Conservation (phyloP, 2,113 vertebrate genomes). For the Chaetura pelagica region DNA sequence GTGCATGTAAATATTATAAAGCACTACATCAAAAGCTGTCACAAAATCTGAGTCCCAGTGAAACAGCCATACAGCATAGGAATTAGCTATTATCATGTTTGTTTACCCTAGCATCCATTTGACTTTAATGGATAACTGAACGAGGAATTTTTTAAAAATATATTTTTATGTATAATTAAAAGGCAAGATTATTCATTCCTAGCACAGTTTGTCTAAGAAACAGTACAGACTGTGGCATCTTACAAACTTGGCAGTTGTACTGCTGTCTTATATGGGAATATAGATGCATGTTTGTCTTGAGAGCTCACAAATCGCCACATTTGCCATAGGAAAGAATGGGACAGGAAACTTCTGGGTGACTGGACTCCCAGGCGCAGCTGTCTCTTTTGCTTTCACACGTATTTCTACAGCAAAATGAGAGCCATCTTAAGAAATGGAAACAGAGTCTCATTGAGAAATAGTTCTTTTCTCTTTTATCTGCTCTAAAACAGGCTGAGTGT, state of each 20-base stretch:
- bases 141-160: accelerated
- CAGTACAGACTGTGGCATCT: neutral
- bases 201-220: conserved; percentile 6
- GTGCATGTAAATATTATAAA: neutral
- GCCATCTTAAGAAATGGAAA: conserved; percentile 54
- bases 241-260: conserved; percentile 48
- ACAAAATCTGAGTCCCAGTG: neutral
- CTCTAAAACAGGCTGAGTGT: conserved; percentile 62
- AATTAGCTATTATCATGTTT: neutral
- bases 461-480: conserved; percentile 59
- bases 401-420: conserved; percentile 53
- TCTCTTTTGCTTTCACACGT: conserved; percentile 59
- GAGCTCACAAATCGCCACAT: conserved; percentile 18
- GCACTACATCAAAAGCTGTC: neutral
- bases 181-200: conserved; percentile 12
- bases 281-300: conserved; percentile 58
- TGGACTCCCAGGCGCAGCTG: conserved; percentile 53
- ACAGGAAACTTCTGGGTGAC: conserved; percentile 70
- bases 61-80: neutral
- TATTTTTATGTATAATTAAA: neutral
- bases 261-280: conserved; percentile 37
- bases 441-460: conserved; percentile 63
- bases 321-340: conserved; percentile 44
- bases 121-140: neutral
- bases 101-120: neutral